Percentiles rank a stretch among this genome's conserved stretches.
These are phyloP conservation scores for Sebastes melanostomus DNA, from an alignment of 2,797 vertebrate species.

Conservation along the genomic window DNA sequence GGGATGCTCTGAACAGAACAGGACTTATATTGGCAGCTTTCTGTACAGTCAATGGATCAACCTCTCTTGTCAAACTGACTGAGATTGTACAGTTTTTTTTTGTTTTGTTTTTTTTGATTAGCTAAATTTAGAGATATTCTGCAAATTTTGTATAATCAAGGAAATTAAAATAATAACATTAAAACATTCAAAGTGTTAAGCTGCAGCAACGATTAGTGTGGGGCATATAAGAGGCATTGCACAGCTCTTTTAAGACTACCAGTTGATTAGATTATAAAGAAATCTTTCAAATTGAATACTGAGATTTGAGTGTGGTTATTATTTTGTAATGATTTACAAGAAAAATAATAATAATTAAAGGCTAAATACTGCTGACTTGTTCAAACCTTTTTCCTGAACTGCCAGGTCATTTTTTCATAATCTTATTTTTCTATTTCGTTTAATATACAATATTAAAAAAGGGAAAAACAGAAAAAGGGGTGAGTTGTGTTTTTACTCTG, in stretches of 20 bases:
- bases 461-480: not conserved
- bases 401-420: not conserved
- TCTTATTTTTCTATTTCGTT: not conserved
- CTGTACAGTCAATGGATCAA: not conserved
- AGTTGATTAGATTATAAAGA: not conserved
- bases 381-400: no score
- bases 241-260: not conserved
- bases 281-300: not conserved
- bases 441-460: no score
- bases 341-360: not conserved
- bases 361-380: not conserved
- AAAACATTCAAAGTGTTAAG: no score
- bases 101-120: not conserved
- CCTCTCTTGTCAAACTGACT: not conserved
- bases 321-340: not conserved
- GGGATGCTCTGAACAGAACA: conserved; percentile 60
- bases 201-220: not conserved
- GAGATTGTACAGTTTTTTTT: not conserved
- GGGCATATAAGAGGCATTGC: not conserved
- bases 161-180: not conserved
- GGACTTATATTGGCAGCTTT: not conserved
- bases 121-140: not conserved
- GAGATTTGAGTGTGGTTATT: not conserved
- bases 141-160: not conserved
- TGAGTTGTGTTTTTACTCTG: not conserved